Evolutionary conservation across 2,888 invertebrate genomes (phyloP), one percentile per base, ranked within the genome.

Genomic region (Prenolepis imparis): DNA sequence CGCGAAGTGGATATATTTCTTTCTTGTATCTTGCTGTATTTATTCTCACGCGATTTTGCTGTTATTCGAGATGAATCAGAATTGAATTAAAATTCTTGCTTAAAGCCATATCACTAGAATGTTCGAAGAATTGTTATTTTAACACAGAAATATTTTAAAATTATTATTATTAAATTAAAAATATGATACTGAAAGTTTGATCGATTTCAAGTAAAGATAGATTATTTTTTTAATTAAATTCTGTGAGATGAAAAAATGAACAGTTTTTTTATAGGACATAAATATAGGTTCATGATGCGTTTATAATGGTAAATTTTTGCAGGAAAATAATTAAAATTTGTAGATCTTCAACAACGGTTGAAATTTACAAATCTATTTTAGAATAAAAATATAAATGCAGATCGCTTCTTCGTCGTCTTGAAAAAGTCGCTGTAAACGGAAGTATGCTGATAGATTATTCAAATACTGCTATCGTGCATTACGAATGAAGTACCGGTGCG

Each of bases 401-500:
- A 11, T 32, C n/a, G 28, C 52, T 67, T 77, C 77, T 55, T 55
- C 12, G 41, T 67, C 67, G 68, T 67, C 41, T 77, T 15, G 39
- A 8, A n/a, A 28, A 28, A 39, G 12, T 1, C 11, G 15, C 11
- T 21, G n/a, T n/a, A 52, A n/a, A 63, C 12, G 15, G 12, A 64
- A 1, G 36, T 24, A 39, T 21, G 11, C 11, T 9, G 18, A 32
- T 18, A 28, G n/a, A 57, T 68, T 70, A 36, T 3, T 68, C 72
- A 32, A 64, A 59, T 63, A 67, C 63, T 74, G 21, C 15, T 75
- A 77, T 85, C 80, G 28, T 28, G 28, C 28, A 28, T 28, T 28
- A 84, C 84, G 61, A 74, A n/a, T 64, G 12, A 52, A 44, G 84
- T 89, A 89, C 86, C 90, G 88, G 84, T 88, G 84, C 11, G 44